phyloP scores from a whole-genome alignment of 1,140 invertebrate genomes.

The Belonocnema kinseyi region DNA sequence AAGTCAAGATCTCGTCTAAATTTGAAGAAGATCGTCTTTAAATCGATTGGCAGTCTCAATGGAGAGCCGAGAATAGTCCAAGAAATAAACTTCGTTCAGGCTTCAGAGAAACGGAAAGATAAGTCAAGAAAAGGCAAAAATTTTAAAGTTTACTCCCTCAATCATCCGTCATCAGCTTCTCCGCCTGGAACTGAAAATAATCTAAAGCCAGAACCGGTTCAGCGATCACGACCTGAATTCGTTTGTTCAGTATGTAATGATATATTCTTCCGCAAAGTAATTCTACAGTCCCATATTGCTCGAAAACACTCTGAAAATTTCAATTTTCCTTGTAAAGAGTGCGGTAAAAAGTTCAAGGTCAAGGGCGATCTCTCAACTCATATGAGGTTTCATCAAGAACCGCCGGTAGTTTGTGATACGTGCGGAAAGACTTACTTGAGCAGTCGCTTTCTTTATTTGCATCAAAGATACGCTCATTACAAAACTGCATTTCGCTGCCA shows the following conservation, averaged over 20 bases:
- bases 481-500: conserved; percentile 76
- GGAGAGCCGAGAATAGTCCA: not conserved
- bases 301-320: conserved; percentile 55
- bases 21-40: not conserved
- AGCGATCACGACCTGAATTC: not conserved
- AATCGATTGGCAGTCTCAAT: not conserved
- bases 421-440: conserved; percentile 58
- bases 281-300: conserved; percentile 54
- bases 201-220: too few relatives aligned
- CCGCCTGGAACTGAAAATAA: too few relatives aligned
- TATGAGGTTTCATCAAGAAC: conserved; percentile 39
- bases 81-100: not conserved
- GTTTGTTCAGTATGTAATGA: not conserved
- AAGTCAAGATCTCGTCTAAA: not conserved
- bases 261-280: not conserved
- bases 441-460: conserved; percentile 39
- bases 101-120: not conserved
- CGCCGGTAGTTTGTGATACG: conserved; percentile 64
- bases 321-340: conserved; percentile 62
- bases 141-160: not conserved
- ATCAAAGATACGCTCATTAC: conserved; percentile 45
- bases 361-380: conserved; percentile 59
- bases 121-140: not conserved
- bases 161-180: not conserved
- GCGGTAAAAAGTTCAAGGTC: conserved; percentile 68